Percentiles rank a stretch among this genome's conserved stretches.
phyloP scores from a whole-genome alignment of 2,113 vertebrate genomes.

The Phyllopteryx taeniolatus region DNA sequence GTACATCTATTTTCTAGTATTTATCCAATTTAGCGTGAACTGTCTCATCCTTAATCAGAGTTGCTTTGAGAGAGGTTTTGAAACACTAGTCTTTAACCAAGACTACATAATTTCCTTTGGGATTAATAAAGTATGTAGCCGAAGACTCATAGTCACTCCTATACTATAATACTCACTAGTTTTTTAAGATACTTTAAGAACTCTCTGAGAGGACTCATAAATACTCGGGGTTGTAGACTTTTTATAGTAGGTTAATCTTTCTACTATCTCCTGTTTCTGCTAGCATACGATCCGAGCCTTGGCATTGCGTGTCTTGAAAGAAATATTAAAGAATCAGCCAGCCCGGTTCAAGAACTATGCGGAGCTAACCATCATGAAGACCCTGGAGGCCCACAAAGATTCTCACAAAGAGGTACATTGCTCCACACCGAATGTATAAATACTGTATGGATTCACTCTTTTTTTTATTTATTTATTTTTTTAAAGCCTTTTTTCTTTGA shows the following conservation, averaged over 20 bases:
- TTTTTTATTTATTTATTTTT: background rate
- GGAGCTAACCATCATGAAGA: slow-evolving; percentile 98
- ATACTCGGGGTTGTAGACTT: background rate
- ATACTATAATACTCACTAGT: background rate
- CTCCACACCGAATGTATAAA: background rate
- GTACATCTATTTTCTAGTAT: too few species aligned
- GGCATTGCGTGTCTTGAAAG: slow-evolving; percentile 89
- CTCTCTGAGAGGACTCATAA: background rate
- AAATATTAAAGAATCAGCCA: slow-evolving; percentile 95
- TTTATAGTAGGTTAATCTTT: background rate
- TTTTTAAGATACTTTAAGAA: background rate
- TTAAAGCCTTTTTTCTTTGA: too few species aligned
- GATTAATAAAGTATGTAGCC: background rate
- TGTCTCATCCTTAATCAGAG: background rate
- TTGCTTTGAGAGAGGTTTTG: background rate
- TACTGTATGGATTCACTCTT: background rate
- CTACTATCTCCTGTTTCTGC: background rate
- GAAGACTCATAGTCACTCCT: background rate
- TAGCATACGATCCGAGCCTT: slow-evolving; percentile 94
- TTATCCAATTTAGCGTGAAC: too few species aligned
- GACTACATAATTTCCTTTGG: background rate
- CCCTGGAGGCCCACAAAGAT: slow-evolving; percentile 97
- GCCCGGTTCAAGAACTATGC: slow-evolving; percentile 97
- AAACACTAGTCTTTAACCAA: background rate
- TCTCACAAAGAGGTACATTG: slow-evolving; percentile 91